Percentiles rank a stretch among this genome's conserved stretches.
Conservation (phyloP, 2,797 vertebrate genomes). For the Phataginus tricuspis region DNA sequence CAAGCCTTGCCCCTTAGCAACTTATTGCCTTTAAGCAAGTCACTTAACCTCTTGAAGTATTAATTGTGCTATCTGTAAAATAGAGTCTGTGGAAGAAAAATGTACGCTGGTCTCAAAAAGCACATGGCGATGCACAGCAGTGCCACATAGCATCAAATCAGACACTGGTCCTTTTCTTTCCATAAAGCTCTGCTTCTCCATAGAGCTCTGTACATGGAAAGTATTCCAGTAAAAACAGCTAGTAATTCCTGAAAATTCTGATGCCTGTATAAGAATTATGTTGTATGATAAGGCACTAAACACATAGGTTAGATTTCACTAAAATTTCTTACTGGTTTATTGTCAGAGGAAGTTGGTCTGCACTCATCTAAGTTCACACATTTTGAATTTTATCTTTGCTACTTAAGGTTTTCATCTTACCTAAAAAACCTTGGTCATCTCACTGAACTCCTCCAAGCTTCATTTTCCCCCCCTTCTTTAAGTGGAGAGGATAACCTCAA, state of each 20-base stretch:
- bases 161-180: not conserved
- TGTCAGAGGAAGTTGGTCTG: not conserved
- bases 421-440: not conserved
- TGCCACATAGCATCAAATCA: not conserved
- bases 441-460: not conserved
- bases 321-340: not conserved
- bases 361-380: not conserved
- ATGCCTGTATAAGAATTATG: not conserved
- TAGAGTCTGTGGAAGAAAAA: not conserved
- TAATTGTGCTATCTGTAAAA: not conserved
- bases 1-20: not conserved
- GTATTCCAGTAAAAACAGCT: not conserved
- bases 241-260: slow-evolving; percentile 23
- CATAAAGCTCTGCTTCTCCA: not conserved
- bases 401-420: slow-evolving; percentile 5
- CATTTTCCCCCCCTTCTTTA: not conserved
- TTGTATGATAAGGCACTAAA: not conserved
- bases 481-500: not conserved
- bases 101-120: not conserved
- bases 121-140: not conserved
- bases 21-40: not conserved
- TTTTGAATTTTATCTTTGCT: not conserved
- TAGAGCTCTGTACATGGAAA: not conserved
- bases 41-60: not conserved
- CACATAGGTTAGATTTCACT: not conserved